Evolutionary conservation across 2,113 vertebrate species (phyloP).

Genomic region (Pterocles orientalis): DNA sequence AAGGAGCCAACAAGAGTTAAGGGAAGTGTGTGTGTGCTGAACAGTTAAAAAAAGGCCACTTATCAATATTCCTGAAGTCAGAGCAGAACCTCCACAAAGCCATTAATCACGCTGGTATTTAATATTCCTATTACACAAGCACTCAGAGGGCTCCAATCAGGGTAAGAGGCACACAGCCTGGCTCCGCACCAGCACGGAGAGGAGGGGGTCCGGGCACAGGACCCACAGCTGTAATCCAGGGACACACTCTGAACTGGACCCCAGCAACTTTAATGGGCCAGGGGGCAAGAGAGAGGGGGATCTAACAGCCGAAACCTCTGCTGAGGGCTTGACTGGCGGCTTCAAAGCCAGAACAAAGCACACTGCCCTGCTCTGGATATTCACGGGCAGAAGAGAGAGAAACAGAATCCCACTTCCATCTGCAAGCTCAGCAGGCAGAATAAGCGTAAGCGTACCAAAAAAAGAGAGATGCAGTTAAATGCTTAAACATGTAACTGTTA

Average conservation of each 20-base stretch:
- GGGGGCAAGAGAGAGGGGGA: accelerated
- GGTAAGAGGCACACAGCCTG: conserved; percentile 7
- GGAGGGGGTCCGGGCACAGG: neutral
- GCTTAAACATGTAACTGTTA: accelerated
- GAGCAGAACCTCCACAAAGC: neutral
- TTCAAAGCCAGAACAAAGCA: accelerated
- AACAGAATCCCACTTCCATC: neutral
- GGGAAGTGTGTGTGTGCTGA: neutral
- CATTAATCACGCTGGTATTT: conserved; percentile 51
- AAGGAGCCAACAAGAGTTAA: neutral
- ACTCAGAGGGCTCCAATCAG: conserved; percentile 22
- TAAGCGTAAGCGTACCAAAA: accelerated
- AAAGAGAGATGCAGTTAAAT: neutral
- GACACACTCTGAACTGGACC: neutral
- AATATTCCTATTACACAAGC: conserved; percentile 9
- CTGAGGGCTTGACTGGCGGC: accelerated
- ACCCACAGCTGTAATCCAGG: neutral
- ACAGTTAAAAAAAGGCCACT: neutral
- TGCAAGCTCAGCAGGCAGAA: neutral
- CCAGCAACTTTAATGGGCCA: accelerated
- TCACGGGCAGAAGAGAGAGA: neutral
- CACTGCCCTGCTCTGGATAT: accelerated
- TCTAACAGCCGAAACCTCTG: neutral
- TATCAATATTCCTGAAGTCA: conserved; percentile 1
- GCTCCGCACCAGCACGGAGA: neutral